These are phyloP conservation scores for Lymantria dispar DNA, from an alignment of 2,888 invertebrate genomes.

Conservation along the genomic window DNA sequence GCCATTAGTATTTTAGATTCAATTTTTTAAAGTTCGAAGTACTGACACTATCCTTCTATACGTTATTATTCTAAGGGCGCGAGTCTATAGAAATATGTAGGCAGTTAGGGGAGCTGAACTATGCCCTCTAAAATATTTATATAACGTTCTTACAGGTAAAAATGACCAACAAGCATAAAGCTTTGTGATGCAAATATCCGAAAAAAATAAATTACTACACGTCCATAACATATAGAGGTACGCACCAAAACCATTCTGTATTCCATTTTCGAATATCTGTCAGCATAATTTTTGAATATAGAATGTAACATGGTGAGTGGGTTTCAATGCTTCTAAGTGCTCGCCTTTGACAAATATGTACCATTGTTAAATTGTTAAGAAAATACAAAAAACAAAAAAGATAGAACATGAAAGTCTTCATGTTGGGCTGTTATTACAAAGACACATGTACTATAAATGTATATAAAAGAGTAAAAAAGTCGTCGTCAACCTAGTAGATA, in stretches of 20 bases:
- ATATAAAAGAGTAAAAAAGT: too few relatives aligned
- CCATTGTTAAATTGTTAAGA: slow-evolving; percentile 63
- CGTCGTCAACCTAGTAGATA: too few relatives aligned
- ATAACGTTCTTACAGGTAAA: slow-evolving; percentile 12
- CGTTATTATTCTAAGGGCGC: too few relatives aligned
- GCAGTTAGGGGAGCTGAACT: too few relatives aligned
- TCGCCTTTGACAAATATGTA: slow-evolving; percentile 63
- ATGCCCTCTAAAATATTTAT: slow-evolving; percentile 1
- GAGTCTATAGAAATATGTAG: too few relatives aligned
- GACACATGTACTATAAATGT: neutral
- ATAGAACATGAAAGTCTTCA: slow-evolving; percentile 51
- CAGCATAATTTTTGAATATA: slow-evolving; percentile 68
- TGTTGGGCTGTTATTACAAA: slow-evolving; percentile 30
- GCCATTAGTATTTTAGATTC: too few relatives aligned
- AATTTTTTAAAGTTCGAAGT: too few relatives aligned
- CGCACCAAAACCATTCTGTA: slow-evolving; percentile 48
- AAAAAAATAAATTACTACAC: slow-evolving; percentile 42
- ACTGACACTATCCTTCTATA: too few relatives aligned
- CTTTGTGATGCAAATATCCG: slow-evolving; percentile 52
- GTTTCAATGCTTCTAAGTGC: slow-evolving; percentile 61
- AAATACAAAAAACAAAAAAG: slow-evolving; percentile 55
- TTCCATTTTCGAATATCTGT: slow-evolving; percentile 57
- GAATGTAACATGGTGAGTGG: slow-evolving; percentile 53
- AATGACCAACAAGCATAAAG: slow-evolving; percentile 26
- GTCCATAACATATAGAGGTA: slow-evolving; percentile 48